Evolutionary conservation across 2,888 invertebrate genomes (phyloP).

Genomic region (Tanypteryx hageni): DNA sequence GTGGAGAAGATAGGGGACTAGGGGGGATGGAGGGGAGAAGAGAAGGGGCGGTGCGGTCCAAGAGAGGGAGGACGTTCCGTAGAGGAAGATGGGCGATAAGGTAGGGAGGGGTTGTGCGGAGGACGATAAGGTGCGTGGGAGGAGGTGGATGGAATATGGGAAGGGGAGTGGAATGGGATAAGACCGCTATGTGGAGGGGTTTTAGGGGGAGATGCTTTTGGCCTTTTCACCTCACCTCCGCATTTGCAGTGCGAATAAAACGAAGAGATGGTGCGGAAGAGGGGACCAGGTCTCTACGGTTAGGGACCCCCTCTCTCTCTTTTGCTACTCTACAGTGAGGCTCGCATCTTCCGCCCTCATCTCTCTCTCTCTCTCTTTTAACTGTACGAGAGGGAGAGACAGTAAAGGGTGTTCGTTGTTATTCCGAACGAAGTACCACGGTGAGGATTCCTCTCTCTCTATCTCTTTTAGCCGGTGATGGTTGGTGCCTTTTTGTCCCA

Average conservation of each 20-base stretch:
- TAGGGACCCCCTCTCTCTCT: too few relatives aligned
- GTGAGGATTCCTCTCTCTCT: too few relatives aligned
- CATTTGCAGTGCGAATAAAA: too few relatives aligned
- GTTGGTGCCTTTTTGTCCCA: background rate
- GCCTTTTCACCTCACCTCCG: too few relatives aligned
- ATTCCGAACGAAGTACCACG: too few relatives aligned
- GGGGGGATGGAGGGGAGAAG: background rate
- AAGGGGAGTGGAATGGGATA: background rate
- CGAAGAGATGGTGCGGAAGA: background rate
- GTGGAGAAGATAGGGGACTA: background rate
- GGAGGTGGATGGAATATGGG: background rate
- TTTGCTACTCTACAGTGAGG: too few relatives aligned
- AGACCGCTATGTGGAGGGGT: background rate
- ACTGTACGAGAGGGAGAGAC: too few relatives aligned
- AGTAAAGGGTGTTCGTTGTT: too few relatives aligned
- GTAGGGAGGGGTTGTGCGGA: background rate
- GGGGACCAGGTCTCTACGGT: background rate
- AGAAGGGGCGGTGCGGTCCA: too few relatives aligned
- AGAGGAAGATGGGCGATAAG: background rate
- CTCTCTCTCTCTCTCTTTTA: too few relatives aligned
- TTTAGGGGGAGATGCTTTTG: background rate
- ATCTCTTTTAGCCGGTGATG: background rate
- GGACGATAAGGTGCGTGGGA: background rate
- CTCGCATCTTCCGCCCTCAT: too few relatives aligned
- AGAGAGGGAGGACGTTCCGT: background rate